These are phyloP conservation scores for Casuarius casuarius DNA, from an alignment of 2,113 vertebrate genomes.

Conservation along the genomic window DNA sequence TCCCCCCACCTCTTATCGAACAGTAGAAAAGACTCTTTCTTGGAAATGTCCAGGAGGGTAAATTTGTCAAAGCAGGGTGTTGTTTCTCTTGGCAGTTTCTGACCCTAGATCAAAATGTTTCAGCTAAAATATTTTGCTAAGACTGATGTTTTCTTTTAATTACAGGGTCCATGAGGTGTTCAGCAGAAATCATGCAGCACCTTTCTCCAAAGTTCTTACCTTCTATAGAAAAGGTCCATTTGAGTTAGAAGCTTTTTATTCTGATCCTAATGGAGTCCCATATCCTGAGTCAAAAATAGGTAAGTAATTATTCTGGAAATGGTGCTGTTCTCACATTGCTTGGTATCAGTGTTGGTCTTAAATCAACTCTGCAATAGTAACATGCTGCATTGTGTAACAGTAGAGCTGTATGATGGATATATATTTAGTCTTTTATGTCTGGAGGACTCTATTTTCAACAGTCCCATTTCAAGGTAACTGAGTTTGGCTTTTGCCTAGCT, in stretches of 20 bases:
- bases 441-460: not conserved
- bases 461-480: not conserved
- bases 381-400: not conserved
- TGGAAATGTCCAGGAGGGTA: not conserved
- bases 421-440: not conserved
- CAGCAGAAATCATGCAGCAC: slow-evolving; percentile 78
- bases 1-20: not conserved
- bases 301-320: slow-evolving; percentile 51
- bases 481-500: not conserved
- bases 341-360: not conserved
- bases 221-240: slow-evolving; percentile 83
- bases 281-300: slow-evolving; percentile 86
- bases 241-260: slow-evolving; percentile 84
- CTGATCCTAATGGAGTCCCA: slow-evolving; percentile 77
- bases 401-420: not conserved
- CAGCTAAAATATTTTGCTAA: not conserved
- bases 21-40: not conserved
- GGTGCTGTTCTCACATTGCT: not conserved
- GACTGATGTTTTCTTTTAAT: not conserved
- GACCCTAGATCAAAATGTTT: not conserved
- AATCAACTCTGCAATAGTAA: not conserved
- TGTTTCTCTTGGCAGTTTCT: not conserved
- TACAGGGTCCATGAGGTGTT: slow-evolving; percentile 81
- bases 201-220: slow-evolving; percentile 85
- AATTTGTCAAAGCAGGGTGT: not conserved